phyloP scores from a whole-genome alignment of 53 echinoderm and acorn worm species.

The Temnopleurus reevesii region DNA sequence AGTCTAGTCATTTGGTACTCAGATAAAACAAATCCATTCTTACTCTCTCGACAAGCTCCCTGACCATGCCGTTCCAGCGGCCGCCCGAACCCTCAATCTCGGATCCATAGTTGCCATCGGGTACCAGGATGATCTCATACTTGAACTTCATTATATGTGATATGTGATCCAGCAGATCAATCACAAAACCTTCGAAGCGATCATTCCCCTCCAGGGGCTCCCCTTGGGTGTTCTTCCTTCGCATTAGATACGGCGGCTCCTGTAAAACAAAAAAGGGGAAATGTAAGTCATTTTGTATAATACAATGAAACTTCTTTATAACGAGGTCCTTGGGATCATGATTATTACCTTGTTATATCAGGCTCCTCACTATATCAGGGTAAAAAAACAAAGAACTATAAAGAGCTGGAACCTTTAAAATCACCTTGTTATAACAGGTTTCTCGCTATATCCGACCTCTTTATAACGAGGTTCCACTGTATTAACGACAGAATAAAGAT shows the following conservation, averaged over 20 bases:
- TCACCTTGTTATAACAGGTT: no score
- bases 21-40: background rate
- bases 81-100: constrained; percentile 47
- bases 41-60: constrained; percentile 80
- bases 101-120: constrained; percentile 78
- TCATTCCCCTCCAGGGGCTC: constrained; percentile 68
- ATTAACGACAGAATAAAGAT: no score
- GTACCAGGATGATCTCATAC: constrained; percentile 68
- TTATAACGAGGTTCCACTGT: no score
- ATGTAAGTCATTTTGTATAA: no score
- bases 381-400: no score
- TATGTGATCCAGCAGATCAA: constrained; percentile 78
- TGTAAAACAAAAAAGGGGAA: background rate
- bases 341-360: no score
- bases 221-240: background rate
- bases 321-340: no score
- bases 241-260: constrained; percentile 45
- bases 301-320: no score
- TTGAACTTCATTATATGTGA: constrained; percentile 73
- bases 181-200: constrained; percentile 84
- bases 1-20: no score
- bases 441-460: no score
- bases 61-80: constrained; percentile 90
- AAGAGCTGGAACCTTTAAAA: no score
- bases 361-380: no score